Evolutionary conservation across 2,113 vertebrate species (phyloP).

Genomic region (Gasterosteus nipponicus): DNA sequence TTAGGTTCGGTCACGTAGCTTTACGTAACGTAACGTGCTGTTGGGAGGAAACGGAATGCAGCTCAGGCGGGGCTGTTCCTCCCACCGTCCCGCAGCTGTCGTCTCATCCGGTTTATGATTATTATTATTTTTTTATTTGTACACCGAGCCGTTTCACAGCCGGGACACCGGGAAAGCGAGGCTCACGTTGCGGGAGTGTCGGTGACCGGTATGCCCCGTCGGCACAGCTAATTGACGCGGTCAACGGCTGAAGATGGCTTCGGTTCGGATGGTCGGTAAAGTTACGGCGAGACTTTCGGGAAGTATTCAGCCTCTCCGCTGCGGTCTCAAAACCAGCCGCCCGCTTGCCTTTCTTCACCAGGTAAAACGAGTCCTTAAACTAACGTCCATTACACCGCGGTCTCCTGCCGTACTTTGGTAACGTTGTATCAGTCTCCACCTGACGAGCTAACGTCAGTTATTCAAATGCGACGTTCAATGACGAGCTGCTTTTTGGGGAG

Average conservation of each 20-base stretch:
- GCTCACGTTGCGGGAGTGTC: neutral
- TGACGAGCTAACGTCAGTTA: neutral
- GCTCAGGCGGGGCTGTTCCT: conserved; percentile 22
- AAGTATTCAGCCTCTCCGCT: conserved; percentile 50
- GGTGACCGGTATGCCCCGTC: conserved; percentile 36
- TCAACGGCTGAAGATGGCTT: conserved; percentile 62
- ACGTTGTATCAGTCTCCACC: neutral
- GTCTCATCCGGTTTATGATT: neutral
- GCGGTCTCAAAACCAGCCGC: conserved; percentile 9
- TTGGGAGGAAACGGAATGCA: conserved; percentile 48
- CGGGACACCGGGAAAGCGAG: neutral
- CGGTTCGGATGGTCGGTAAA: conserved; percentile 68
- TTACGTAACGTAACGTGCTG: neutral
- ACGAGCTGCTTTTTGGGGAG: neutral
- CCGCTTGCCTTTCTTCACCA: conserved; percentile 44
- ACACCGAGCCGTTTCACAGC: neutral
- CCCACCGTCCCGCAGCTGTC: conserved; percentile 36
- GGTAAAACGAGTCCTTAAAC: conserved; percentile 42
- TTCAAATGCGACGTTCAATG: too few species aligned
- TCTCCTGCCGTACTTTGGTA: conserved; percentile 14
- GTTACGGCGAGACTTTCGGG: conserved; percentile 70
- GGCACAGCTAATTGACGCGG: neutral
- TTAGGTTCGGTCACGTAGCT: too few species aligned
- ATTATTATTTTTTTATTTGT: neutral
- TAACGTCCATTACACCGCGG: neutral